phyloP scores from a whole-genome alignment of 2,797 vertebrate genomes.

The Tokudaia muenninki region DNA sequence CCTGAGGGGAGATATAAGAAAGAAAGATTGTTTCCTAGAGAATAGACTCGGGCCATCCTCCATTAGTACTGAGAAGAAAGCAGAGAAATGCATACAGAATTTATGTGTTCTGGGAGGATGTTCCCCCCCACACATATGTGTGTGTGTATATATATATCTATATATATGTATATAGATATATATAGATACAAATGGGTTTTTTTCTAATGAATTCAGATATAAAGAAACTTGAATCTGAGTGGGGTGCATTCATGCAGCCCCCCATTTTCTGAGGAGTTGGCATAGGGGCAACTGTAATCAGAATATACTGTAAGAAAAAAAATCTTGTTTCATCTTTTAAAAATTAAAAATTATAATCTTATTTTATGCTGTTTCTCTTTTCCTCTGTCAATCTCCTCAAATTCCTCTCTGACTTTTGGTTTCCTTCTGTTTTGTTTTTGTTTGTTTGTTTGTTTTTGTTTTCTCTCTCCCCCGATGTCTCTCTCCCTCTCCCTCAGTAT shows the following conservation, averaged over 20 bases:
- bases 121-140: too few relatives aligned
- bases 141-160: too few relatives aligned
- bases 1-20: constrained; percentile 63
- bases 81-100: constrained; percentile 25
- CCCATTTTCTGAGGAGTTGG: not conserved
- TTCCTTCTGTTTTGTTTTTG: not conserved
- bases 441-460: not conserved
- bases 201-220: not conserved
- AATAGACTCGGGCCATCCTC: constrained; percentile 36
- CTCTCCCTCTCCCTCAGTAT: not conserved
- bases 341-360: not conserved
- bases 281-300: not conserved
- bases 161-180: not conserved
- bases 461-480: not conserved
- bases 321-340: not conserved
- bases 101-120: constrained; percentile 56
- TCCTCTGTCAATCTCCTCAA: not conserved
- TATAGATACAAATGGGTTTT: not conserved
- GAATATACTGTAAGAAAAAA: not conserved
- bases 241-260: not conserved
- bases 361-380: not conserved
- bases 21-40: constrained; percentile 75
- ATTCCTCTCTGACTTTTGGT: not conserved
- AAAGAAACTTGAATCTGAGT: not conserved
- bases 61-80: constrained; percentile 52